phyloP scores from a whole-genome alignment of 1,140 invertebrate species.

The Asobara japonica region DNA sequence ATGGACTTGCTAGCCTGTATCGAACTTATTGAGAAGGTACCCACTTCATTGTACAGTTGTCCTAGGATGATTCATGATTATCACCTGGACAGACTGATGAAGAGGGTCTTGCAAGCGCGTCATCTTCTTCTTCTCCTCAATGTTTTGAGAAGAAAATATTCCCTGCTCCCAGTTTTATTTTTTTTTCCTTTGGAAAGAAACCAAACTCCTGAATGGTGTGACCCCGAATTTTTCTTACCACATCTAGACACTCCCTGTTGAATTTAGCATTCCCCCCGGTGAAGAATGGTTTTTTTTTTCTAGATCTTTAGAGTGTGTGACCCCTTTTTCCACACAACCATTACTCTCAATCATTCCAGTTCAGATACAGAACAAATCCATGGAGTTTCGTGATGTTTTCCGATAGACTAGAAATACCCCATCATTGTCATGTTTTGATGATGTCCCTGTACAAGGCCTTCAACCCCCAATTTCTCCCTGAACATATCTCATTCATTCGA shows the following conservation, averaged over 20 bases:
- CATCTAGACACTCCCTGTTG: not conserved
- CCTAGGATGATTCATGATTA: not conserved
- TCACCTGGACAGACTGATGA: not conserved
- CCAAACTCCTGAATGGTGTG: not conserved
- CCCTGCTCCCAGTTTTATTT: not conserved
- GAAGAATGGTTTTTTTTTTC: not conserved
- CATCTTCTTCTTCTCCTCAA: not conserved
- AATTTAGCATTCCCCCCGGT: not conserved
- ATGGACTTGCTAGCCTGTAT: slow-evolving; percentile 97
- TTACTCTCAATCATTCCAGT: not conserved
- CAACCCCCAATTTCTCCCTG: too few relatives aligned
- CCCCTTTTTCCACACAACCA: not conserved
- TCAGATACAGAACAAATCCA: too few relatives aligned
- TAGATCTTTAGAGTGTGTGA: not conserved
- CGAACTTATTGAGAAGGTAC: slow-evolving; percentile 96
- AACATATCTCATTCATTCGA: not conserved
- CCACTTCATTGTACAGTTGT: slow-evolving; percentile 37
- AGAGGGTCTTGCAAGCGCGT: slow-evolving; percentile 34
- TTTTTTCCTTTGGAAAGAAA: too few relatives aligned
- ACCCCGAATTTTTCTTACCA: not conserved
- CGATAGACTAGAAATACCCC: too few relatives aligned
- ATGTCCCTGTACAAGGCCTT: too few relatives aligned
- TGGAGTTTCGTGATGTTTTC: too few relatives aligned
- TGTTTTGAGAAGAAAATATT: not conserved
- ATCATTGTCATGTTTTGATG: too few relatives aligned